Conservation (phyloP, 2,113 vertebrate species). For the Zingel zingel region DNA sequence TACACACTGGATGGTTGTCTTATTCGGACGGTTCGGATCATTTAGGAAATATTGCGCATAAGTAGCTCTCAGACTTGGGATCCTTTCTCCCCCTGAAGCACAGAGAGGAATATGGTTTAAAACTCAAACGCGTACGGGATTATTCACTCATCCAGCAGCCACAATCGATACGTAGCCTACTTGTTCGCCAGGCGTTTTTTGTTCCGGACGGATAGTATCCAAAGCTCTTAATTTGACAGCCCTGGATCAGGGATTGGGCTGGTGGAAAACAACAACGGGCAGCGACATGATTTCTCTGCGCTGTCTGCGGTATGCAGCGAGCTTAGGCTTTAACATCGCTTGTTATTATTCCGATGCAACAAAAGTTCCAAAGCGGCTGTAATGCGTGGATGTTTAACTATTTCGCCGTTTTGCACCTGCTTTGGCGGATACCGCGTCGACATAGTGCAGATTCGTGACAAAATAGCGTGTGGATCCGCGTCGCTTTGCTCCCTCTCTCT, state of each 20-base stretch:
- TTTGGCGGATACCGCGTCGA: constrained; percentile 77
- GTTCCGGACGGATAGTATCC: constrained; percentile 68
- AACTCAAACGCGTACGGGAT: constrained; percentile 65
- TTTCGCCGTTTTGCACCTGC: constrained; percentile 82
- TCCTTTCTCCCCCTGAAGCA: constrained; percentile 61
- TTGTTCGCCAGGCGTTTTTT: constrained; percentile 40
- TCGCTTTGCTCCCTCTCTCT: constrained; percentile 41
- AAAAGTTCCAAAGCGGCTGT: constrained; percentile 86
- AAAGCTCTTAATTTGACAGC: constrained; percentile 66
- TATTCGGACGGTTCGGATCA: constrained; percentile 73
- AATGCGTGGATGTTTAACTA: constrained; percentile 67
- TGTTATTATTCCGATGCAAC: constrained; percentile 75
- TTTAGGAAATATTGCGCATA: constrained; percentile 79
- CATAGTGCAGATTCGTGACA: constrained; percentile 71
- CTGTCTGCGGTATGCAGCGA: constrained; percentile 78
- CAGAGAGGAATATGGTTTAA: constrained; percentile 71
- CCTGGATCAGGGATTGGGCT: constrained; percentile 81
- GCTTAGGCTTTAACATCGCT: constrained; percentile 52
- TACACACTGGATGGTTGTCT: constrained; percentile 68
- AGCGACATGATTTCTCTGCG: constrained; percentile 80
- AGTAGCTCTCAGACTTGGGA: constrained; percentile 79
- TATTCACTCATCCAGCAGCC: constrained; percentile 53
- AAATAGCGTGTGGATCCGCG: constrained; percentile 73
- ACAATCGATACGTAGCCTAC: constrained; percentile 34
- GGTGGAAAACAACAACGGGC: constrained; percentile 83